Percentiles rank a stretch among this genome's conserved stretches.
Evolutionary conservation across 2,888 invertebrate genomes (phyloP).

Genomic region (Cheilosia pagana): DNA sequence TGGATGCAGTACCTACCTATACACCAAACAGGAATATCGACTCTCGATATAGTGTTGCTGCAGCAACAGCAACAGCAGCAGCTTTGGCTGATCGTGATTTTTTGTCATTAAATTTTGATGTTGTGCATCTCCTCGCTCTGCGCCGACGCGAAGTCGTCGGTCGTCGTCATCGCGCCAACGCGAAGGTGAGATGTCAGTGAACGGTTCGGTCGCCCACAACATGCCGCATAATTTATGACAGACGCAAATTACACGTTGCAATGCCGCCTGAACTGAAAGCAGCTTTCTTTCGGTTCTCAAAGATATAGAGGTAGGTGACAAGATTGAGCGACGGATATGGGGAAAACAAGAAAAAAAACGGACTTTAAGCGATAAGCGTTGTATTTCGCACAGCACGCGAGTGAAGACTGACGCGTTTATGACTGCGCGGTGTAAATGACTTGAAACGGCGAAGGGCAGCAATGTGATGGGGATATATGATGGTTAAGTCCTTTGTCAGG

Average conservation of each 20-base stretch:
- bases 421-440: conserved; percentile 2
- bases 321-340: conserved; percentile 54
- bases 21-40: conserved; percentile 63
- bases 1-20: conserved; percentile 33
- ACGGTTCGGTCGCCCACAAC: conserved; percentile 73
- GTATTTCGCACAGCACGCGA: conserved; percentile 29
- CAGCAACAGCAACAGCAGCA: conserved; percentile 29
- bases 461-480: neutral
- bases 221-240: conserved; percentile 72
- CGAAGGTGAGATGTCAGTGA: conserved; percentile 75
- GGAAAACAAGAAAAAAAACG: conserved; percentile 21
- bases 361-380: conserved; percentile 46
- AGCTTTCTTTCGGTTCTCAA: conserved; percentile 49
- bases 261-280: conserved; percentile 54
- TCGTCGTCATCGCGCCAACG: conserved; percentile 41
- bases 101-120: conserved; percentile 74
- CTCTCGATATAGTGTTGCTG: conserved; percentile 47
- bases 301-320: conserved; percentile 43
- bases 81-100: conserved; percentile 63
- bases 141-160: conserved; percentile 1
- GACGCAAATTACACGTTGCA: conserved; percentile 72
- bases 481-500: no score
- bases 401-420: conserved; percentile 61
- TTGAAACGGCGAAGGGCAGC: neutral
- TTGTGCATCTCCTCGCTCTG: conserved; percentile 64